Evolutionary conservation across 1,140 invertebrate species (phyloP), one percentile per base, ranked within the genome.

Genomic region (Phymorhynchus buccinoides): DNA sequence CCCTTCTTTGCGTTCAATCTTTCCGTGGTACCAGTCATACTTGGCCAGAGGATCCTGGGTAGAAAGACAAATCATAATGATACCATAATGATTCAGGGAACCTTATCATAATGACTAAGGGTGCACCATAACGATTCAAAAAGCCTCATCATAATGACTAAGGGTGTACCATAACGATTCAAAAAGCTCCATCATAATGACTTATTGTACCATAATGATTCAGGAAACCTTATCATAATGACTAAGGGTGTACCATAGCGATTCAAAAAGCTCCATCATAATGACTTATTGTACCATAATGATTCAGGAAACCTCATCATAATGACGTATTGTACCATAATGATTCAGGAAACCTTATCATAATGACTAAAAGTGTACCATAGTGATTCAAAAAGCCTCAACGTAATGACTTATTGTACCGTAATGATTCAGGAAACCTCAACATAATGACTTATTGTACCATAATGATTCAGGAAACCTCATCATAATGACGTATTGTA

Each of bases 11-110:
- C 87, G 83, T 30, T 88, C 85, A 35, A 86, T 81, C 30, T 83
- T 62, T n/a, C 82, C 82, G 44, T 86, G 85, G 81, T 85, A 88
- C 87, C 87, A 88, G 3, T 68, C 48, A 71, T 84, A 80, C 32
- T 37, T 42, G n/a, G 62, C 41, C 66, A 86, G 66, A 9, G 81
- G 83, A 78, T 88, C 87, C 44, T 85, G 84, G 14, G 16, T 32
- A 80, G 6, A 52, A 41, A 6, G 39, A 77, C 18, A 6, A 39
- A 30, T n/a, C 18, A 84, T 66, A 77, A 52, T 82, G 32, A 82
- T 35, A 7, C 3, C n/a, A 77, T 35, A 9, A 9, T 48, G 44
- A 48, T 48, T 48, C 44, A 48, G 18, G 18, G 7, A 9, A 48
- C 44, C 18, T 71, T 9, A 71, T 30, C 35, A n/a, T n/a, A n/a